Percentiles rank a stretch among this genome's conserved stretches.
Evolutionary conservation across 2,888 invertebrate species (phyloP).

Genomic region (Taenaris catops): DNA sequence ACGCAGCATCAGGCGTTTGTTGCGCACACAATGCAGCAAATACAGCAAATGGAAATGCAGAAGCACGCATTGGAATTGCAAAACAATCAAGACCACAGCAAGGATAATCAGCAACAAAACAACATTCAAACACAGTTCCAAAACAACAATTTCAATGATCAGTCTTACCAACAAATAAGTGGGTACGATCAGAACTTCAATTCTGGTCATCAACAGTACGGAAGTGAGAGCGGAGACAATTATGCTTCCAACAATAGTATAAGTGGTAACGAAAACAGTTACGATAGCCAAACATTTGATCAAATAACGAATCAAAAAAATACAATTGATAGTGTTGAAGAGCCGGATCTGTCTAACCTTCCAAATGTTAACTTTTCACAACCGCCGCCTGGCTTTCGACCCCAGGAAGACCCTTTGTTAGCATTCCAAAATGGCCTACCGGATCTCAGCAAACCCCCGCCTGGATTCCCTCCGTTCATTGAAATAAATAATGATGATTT

Average conservation of each 20-base stretch:
- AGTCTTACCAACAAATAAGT: constrained; percentile 46
- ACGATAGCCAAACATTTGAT: constrained; percentile 67
- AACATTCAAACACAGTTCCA: constrained; percentile 49
- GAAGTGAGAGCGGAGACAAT: constrained; percentile 65
- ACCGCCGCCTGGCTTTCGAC: constrained; percentile 68
- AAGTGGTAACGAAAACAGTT: constrained; percentile 74
- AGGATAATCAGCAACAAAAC: constrained; percentile 45
- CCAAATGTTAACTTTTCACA: constrained; percentile 69
- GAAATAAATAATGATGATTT: constrained; percentile 83
- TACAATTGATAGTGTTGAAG: constrained; percentile 39
- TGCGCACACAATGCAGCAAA: constrained; percentile 93
- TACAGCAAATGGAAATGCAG: constrained; percentile 90
- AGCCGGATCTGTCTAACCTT: constrained; percentile 51
- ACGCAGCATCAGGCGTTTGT: constrained; percentile 98
- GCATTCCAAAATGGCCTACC: constrained; percentile 84
- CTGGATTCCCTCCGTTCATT: constrained; percentile 83
- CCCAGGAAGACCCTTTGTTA: constrained; percentile 40
- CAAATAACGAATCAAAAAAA: constrained; percentile 50
- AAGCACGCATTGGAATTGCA: constrained; percentile 83
- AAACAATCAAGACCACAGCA: constrained; percentile 51
- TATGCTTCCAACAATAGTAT: constrained; percentile 63
- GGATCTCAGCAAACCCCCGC: constrained; percentile 92
- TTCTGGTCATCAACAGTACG: constrained; percentile 51
- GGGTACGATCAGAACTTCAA: constrained; percentile 53
- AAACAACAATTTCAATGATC: constrained; percentile 55